phyloP scores from a whole-genome alignment of 2,888 invertebrate species.

The Eupithecia tripunctaria region DNA sequence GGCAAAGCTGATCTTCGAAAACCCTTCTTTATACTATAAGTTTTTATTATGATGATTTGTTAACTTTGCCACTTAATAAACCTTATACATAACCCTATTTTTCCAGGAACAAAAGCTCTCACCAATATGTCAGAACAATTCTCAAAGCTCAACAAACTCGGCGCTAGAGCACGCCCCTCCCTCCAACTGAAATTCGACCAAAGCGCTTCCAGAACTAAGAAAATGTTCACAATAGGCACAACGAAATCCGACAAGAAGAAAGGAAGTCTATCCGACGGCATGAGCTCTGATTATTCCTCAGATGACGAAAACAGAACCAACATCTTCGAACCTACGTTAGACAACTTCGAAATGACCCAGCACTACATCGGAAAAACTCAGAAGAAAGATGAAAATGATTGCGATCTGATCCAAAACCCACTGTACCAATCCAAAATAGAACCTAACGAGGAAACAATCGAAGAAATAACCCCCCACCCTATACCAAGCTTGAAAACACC shows the following conservation, averaged over 20 bases:
- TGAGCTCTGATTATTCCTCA: slow-evolving; percentile 82
- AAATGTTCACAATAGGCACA: slow-evolving; percentile 81
- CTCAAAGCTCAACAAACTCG: slow-evolving; percentile 91
- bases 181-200: slow-evolving; percentile 80
- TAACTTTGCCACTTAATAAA: not conserved
- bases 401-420: slow-evolving; percentile 77
- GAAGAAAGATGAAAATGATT: slow-evolving; percentile 69
- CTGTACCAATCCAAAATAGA: slow-evolving; percentile 80
- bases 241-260: slow-evolving; percentile 82
- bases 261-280: slow-evolving; percentile 87
- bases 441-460: slow-evolving; percentile 75
- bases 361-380: slow-evolving; percentile 75
- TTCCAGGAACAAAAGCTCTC: slow-evolving; percentile 91
- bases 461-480: slow-evolving; percentile 78
- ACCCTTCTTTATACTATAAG: too few relatives aligned
- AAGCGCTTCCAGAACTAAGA: slow-evolving; percentile 71
- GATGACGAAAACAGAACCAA: slow-evolving; percentile 82
- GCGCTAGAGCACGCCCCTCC: slow-evolving; percentile 83
- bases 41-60: too few relatives aligned
- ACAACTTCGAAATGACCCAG: slow-evolving; percentile 80
- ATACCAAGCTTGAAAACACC: slow-evolving; percentile 69
- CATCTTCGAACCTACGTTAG: slow-evolving; percentile 79
- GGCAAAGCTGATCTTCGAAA: too few relatives aligned
- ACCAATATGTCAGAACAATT: slow-evolving; percentile 95
- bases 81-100: not conserved